phyloP scores from a whole-genome alignment of 1,140 invertebrate genomes.

The Pinna nobilis region DNA sequence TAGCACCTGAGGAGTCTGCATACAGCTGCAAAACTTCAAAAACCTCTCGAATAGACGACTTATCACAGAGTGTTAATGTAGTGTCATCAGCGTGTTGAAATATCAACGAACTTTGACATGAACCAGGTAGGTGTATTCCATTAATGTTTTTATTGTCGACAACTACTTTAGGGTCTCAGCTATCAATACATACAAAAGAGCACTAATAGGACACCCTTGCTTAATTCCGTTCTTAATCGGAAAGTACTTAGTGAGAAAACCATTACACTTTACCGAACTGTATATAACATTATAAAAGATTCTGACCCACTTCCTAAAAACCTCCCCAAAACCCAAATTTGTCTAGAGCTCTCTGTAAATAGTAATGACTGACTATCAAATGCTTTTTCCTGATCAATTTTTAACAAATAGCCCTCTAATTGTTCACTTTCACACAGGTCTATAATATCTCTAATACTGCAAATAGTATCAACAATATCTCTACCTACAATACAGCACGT shows the following conservation, averaged over 20 bases:
- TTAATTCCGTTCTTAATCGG: slow-evolving; percentile 28
- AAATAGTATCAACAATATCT: slow-evolving; percentile 30
- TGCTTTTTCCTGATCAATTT: too few relatives aligned
- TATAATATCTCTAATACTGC: slow-evolving; percentile 26
- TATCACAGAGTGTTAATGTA: slow-evolving; percentile 26
- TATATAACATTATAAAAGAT: too few relatives aligned
- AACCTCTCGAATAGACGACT: too few relatives aligned
- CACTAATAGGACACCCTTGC: slow-evolving; percentile 42
- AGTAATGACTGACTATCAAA: too few relatives aligned
- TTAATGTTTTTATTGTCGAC: slow-evolving; percentile 4
- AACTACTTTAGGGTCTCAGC: slow-evolving; percentile 3
- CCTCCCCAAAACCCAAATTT: too few relatives aligned
- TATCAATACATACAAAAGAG: slow-evolving; percentile 29
- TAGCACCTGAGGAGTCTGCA: too few relatives aligned
- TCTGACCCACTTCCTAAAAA: too few relatives aligned
- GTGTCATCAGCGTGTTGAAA: slow-evolving; percentile 41
- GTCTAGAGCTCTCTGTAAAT: too few relatives aligned
- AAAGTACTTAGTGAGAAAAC: slow-evolving; percentile 32
- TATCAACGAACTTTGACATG: not conserved
- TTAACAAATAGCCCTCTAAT: slow-evolving; percentile 22
- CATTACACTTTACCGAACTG: slow-evolving; percentile 33
- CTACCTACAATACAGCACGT: slow-evolving; percentile 26
- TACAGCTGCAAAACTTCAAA: too few relatives aligned
- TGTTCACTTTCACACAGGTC: slow-evolving; percentile 27
- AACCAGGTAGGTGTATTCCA: slow-evolving; percentile 3